Conservation (phyloP, 2,113 vertebrate species). For the Amazona guildingii region DNA sequence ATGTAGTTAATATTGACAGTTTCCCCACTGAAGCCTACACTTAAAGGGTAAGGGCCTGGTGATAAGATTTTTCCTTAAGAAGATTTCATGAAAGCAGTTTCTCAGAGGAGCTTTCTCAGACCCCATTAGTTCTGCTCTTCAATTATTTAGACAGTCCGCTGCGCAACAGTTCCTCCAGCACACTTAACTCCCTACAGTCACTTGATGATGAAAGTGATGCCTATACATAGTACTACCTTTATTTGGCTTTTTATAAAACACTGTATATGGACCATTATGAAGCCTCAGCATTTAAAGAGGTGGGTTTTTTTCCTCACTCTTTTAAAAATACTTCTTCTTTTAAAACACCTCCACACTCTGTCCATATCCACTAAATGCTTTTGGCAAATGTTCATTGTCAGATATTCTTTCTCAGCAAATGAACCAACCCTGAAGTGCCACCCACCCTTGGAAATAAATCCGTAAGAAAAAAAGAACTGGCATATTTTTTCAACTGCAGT, state of each 20-base stretch:
- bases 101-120: neutral
- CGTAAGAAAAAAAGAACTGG: neutral
- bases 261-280: neutral
- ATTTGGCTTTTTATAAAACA: neutral
- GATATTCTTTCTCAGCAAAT: neutral
- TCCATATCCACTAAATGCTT: neutral
- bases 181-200: neutral
- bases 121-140: neutral
- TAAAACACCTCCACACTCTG: neutral
- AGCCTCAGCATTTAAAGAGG: neutral
- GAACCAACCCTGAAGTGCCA: neutral
- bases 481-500: neutral
- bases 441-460: neutral
- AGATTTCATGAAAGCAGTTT: neutral
- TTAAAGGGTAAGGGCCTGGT: neutral
- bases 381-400: neutral
- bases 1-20: neutral
- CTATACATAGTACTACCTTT: neutral
- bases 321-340: neutral
- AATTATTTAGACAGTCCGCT: neutral
- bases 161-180: neutral
- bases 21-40: neutral
- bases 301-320: fast-evolving
- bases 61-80: neutral
- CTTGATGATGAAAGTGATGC: neutral